Conservation (phyloP, 2,888 invertebrate species). For the Melipona bicolor region DNA sequence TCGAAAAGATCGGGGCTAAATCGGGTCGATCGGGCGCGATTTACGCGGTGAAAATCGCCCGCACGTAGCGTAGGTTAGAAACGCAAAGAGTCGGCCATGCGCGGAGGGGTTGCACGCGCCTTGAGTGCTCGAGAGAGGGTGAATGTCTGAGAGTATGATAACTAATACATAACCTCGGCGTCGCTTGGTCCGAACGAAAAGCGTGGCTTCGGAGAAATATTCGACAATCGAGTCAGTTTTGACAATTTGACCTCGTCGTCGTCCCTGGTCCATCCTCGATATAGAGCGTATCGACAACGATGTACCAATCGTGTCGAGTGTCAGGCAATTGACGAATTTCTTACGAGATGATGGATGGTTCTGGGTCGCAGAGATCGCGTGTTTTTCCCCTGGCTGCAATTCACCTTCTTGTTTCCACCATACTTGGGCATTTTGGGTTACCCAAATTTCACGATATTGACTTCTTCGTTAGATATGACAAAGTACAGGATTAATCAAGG, state of each 20-base stretch:
- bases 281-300: neutral
- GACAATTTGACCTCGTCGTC: neutral
- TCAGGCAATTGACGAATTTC: neutral
- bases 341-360: neutral
- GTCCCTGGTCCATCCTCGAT: neutral
- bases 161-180: conserved; percentile 68
- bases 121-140: conserved; percentile 60
- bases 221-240: conserved; percentile 14
- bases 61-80: conserved; percentile 56
- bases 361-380: neutral
- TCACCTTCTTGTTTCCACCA: too few species aligned
- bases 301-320: neutral
- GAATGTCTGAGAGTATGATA: conserved; percentile 71
- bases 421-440: too few species aligned
- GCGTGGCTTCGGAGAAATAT: conserved; percentile 16
- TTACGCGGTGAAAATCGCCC: conserved; percentile 55
- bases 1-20: conserved; percentile 66
- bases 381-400: too few species aligned
- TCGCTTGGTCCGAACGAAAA: conserved; percentile 52
- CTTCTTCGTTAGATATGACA: too few species aligned
- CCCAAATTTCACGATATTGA: too few species aligned
- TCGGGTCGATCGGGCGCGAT: conserved; percentile 69
- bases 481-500: too few species aligned
- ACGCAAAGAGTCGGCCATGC: conserved; percentile 63
- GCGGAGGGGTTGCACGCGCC: conserved; percentile 55